Evolutionary conservation across 2,113 vertebrate genomes (phyloP).

Genomic region (crab-eating macaque (Macaca fascicularis)): T2T-MFA8v1.1 NC_088395.1:29056001-29056500

Average conservation of each 20-base stretch:
- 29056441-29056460: not conserved
- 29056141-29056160: not conserved
- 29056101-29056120: not conserved
- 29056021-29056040: conserved; percentile 35
- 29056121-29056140: not conserved
- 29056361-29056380: not conserved
- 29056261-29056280: not conserved
- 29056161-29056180: not conserved
- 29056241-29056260: conserved; percentile 3
- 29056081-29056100: not conserved
- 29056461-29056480: not conserved
- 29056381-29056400: not conserved
- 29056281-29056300: not conserved
- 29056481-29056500: not conserved
- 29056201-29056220: not conserved
- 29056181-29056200: not conserved
- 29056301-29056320: not conserved
- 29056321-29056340: conserved; percentile 4
- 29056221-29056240: not conserved
- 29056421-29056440: not conserved
- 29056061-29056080: conserved; percentile 50
- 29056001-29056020: conserved; percentile 63
- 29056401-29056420: not conserved
- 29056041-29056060: conserved; percentile 55
- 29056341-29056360: not conserved